phyloP scores from a whole-genome alignment of 2,797 vertebrate species.

The Malacoraja senta region DNA sequence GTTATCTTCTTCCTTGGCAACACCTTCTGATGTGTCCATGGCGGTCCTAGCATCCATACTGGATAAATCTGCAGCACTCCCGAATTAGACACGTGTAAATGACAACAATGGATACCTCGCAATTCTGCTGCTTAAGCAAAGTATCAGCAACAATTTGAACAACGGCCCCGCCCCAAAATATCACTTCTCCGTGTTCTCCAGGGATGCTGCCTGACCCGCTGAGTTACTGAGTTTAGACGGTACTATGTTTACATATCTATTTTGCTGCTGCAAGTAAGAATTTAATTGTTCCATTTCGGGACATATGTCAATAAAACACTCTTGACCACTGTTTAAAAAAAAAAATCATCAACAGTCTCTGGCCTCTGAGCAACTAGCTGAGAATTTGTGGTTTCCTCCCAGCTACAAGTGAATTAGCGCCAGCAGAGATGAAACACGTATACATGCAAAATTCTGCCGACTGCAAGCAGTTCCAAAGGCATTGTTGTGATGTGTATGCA shows the following conservation, averaged over 20 bases:
- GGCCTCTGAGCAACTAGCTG: background rate
- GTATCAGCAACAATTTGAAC: background rate
- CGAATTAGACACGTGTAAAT: background rate
- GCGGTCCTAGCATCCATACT: background rate
- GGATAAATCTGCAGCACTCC: background rate
- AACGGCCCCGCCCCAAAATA: background rate
- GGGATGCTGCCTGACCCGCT: too few relatives aligned
- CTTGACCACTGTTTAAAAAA: too few relatives aligned
- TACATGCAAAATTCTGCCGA: background rate
- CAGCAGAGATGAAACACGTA: background rate
- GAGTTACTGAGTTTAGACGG: too few relatives aligned
- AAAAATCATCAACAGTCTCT: too few relatives aligned
- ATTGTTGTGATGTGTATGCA: background rate
- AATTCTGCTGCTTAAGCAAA: background rate
- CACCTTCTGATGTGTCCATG: background rate
- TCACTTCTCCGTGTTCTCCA: background rate
- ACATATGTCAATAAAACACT: too few relatives aligned
- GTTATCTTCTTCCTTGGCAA: slow-evolving; percentile 77
- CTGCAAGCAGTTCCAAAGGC: background rate
- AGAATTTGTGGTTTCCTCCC: too few relatives aligned
- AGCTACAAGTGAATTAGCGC: background rate
- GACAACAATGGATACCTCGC: background rate
- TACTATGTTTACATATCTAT: too few relatives aligned
- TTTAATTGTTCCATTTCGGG: too few relatives aligned
- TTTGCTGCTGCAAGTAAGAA: too few relatives aligned